These are phyloP conservation scores for Lamprologus lemairii DNA, from an alignment of 2,113 vertebrate species.

Conservation along the genomic window DNA sequence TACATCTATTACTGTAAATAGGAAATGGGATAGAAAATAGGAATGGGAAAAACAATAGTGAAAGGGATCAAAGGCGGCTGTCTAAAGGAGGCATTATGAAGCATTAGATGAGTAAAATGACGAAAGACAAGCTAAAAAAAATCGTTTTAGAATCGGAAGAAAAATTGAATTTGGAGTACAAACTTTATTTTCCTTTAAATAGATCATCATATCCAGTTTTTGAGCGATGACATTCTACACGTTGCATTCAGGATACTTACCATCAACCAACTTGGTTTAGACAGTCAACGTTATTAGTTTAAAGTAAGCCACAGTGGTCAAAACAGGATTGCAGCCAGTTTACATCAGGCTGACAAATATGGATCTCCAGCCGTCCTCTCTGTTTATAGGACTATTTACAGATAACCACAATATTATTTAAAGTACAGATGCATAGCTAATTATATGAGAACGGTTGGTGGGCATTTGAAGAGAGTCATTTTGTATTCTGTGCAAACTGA, in stretches of 20 bases:
- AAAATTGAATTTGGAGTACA: not conserved
- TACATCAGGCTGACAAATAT: too few species aligned
- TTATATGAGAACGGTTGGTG: not conserved
- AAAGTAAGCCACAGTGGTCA: not conserved
- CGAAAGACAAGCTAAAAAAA: not conserved
- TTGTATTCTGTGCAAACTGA: not conserved
- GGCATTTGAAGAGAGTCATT: not conserved
- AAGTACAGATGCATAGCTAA: not conserved
- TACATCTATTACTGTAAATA: conserved; percentile 10
- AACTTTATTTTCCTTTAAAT: not conserved
- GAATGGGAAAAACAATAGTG: not conserved
- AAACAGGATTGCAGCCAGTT: not conserved
- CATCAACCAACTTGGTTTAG: not conserved
- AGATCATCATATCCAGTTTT: not conserved
- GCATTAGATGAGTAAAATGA: not conserved
- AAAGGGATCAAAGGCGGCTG: not conserved
- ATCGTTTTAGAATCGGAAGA: not conserved
- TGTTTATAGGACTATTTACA: rapidly evolving
- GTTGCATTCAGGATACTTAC: not conserved
- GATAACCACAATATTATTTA: not conserved
- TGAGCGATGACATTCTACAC: not conserved
- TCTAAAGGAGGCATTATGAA: not conserved
- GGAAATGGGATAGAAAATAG: not conserved
- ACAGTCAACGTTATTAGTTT: rapidly evolving
- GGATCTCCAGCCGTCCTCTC: not conserved